Evolutionary conservation across 1,140 invertebrate genomes (phyloP), one percentile per base, ranked within the genome.

Genomic region (Galleria mellonella): DNA sequence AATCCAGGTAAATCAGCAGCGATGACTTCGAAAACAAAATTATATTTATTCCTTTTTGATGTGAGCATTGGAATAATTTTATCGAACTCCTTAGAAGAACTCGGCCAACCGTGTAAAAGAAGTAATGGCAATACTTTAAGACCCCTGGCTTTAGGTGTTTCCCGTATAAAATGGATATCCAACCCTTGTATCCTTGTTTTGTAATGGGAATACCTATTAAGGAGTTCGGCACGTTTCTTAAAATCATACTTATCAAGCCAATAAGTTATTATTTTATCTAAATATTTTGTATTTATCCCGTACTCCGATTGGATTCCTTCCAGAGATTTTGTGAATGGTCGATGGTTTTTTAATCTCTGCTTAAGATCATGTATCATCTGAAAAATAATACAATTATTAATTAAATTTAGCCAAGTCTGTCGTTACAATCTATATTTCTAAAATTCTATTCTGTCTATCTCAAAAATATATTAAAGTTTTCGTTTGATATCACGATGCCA

Each of bases 101-200:
- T 96, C 0, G 97, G 97, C 96, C 96, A 98, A 14, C 96, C 96
- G 64, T 98, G 96, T n/a, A 95, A 60, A 13, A 98, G 30, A 0
- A 97, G 63, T 30, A 96, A 43, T 0, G 94, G 94, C n/a, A 93
- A 47, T 0, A 95, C 87, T 86, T 79, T 89, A 11, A 68, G 13
- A 36, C 47, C 56, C 32, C 57, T 55, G 4, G 45, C 65, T 17
- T 66, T 37, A 0, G 79, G 86, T 55, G 90, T 92, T 0, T 88
- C 88, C 49, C 91, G 91, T 11, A 94, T 87, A 55, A 90, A 95
- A 72, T 96, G 94, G 36, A 96, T 90, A 47, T 94, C 88, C 1
- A 97, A 81, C 4, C 88, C 92, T 83, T 88, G 93, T 59, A 94
- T 88, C 31, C 92, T 89, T 0, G 92, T 91, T 61, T 90, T 92